phyloP scores from a whole-genome alignment of 2,888 invertebrate species.

The Baccha elongata region DNA sequence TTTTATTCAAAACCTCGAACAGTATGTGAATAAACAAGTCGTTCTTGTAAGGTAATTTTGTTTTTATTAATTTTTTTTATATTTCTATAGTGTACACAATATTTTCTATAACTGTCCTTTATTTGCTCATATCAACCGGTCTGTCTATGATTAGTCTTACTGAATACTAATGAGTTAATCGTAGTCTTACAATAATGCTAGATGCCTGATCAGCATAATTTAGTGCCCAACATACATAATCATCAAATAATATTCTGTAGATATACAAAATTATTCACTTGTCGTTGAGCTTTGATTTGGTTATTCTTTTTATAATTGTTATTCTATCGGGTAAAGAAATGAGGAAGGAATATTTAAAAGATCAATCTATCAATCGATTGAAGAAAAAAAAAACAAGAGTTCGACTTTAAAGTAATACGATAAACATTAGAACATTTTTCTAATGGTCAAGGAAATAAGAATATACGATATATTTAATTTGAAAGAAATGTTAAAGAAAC shows the following conservation, averaged over 20 bases:
- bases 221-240: slow-evolving; percentile 31
- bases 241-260: slow-evolving; percentile 2
- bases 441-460: not conserved
- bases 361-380: not conserved
- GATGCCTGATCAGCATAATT: slow-evolving; percentile 23
- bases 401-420: not conserved
- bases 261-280: slow-evolving; percentile 13
- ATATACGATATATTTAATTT: not conserved
- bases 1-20: not conserved
- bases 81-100: not conserved
- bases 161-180: slow-evolving; percentile 25
- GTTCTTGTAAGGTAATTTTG: slow-evolving; percentile 28
- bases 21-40: slow-evolving; percentile 19
- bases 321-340: slow-evolving; percentile 16
- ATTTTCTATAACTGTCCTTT: slow-evolving; percentile 18
- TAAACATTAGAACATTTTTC: not conserved
- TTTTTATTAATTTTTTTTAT: not conserved
- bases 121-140: slow-evolving; percentile 8
- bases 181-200: not conserved
- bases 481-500: not conserved
- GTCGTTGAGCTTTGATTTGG: slow-evolving; percentile 20
- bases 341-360: slow-evolving; percentile 27
- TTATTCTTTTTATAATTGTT: slow-evolving; percentile 8
- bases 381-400: not conserved
- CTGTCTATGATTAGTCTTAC: slow-evolving; percentile 13